Conservation (phyloP, 92 coral and sea anemone species). For the Virgularia gustaviana region DNA sequence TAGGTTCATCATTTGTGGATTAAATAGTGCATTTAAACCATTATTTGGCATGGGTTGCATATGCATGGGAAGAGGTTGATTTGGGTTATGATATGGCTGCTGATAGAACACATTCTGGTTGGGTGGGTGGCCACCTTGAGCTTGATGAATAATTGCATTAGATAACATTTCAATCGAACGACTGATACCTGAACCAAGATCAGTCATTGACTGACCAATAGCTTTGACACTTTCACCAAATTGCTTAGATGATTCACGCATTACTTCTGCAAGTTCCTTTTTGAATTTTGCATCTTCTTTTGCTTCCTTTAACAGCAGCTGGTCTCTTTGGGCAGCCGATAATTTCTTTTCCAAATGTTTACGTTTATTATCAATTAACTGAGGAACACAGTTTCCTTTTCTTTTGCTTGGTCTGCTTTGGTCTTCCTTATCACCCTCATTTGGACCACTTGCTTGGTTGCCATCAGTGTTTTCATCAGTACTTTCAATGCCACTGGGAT, state of each 20-base stretch:
- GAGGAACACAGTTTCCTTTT: conserved; percentile 59
- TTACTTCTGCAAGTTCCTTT: conserved; percentile 48
- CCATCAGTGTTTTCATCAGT: too few species aligned
- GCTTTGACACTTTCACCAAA: conserved; percentile 45
- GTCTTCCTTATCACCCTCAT: neutral
- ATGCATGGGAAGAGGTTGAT: too few species aligned
- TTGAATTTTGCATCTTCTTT: conserved; percentile 65
- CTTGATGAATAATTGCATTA: conserved; percentile 40
- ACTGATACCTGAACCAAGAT: conserved; percentile 52
- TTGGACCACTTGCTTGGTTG: too few species aligned
- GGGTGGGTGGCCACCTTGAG: conserved; percentile 10
- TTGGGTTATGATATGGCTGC: neutral
- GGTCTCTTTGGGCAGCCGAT: conserved; percentile 52
- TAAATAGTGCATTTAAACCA: too few species aligned
- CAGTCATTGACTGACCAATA: conserved; percentile 48
- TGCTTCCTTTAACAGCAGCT: conserved; percentile 47
- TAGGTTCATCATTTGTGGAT: too few species aligned
- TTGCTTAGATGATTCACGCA: conserved; percentile 51
- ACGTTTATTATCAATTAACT: conserved; percentile 57
- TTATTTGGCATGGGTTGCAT: too few species aligned
- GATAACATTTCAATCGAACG: conserved; percentile 61
- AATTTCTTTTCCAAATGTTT: conserved; percentile 54
- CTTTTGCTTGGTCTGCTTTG: conserved; percentile 25
- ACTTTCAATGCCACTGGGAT: too few species aligned
- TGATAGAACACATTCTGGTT: neutral